Evolutionary conservation across 2,113 vertebrate genomes (phyloP).

Genomic region (Zapus hudsonius): DNA sequence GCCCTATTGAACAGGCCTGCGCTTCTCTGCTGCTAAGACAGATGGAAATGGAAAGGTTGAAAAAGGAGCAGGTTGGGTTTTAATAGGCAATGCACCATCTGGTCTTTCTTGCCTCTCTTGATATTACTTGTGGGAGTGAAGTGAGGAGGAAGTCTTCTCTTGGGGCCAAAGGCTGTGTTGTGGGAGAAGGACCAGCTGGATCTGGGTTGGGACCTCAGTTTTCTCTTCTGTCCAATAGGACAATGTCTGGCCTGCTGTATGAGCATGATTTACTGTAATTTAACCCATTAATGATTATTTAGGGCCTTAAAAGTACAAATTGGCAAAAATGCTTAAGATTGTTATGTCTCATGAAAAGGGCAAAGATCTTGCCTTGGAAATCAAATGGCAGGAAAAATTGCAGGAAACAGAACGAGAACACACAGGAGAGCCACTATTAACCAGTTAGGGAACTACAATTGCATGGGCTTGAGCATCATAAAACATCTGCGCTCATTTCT

Average conservation of each 20-base stretch:
- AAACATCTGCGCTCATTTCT: conserved; percentile 28
- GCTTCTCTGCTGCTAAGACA: background rate
- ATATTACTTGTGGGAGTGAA: background rate
- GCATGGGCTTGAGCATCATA: conserved; percentile 54
- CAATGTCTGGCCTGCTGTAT: background rate
- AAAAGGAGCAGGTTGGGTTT: background rate
- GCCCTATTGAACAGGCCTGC: background rate
- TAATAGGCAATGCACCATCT: background rate
- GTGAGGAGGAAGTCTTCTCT: background rate
- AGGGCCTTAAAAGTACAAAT: conserved; percentile 52
- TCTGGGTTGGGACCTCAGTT: background rate
- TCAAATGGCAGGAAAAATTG: conserved; percentile 66
- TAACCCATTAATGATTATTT: conserved; percentile 50
- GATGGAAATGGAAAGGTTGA: background rate
- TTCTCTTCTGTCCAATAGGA: conserved; percentile 52
- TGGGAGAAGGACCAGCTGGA: background rate
- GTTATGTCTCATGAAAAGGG: conserved; percentile 58
- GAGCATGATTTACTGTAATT: background rate
- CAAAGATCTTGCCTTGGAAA: conserved; percentile 65
- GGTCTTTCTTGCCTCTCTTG: background rate
- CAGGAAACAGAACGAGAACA: conserved; percentile 39
- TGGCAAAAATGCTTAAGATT: conserved; percentile 61
- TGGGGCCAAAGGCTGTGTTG: background rate
- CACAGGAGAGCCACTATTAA: conserved; percentile 70
- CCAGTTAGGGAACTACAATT: conserved; percentile 19